Percentiles rank a stretch among this genome's conserved stretches.
Conservation (phyloP, 2,113 vertebrate genomes). For the Naja naja region DNA sequence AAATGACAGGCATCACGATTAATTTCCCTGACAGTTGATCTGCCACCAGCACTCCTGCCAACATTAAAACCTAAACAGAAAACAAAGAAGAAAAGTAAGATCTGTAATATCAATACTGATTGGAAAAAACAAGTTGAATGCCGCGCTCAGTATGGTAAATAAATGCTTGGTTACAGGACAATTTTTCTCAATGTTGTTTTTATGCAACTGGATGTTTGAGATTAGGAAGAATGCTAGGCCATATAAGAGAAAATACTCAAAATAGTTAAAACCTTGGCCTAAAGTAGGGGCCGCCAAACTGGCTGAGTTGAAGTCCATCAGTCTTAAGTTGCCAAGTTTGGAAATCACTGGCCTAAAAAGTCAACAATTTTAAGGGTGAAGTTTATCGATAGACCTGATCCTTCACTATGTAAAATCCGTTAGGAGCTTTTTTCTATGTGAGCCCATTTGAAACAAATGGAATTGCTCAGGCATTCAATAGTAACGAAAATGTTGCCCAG, state of each 20-base stretch:
- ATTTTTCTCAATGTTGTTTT: neutral
- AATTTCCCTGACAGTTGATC: slow-evolving; percentile 90
- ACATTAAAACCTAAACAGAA: slow-evolving; percentile 88
- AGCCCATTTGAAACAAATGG: neutral
- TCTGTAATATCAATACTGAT: neutral
- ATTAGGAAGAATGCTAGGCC: neutral
- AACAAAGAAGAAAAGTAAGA: neutral
- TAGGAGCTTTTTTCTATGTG: neutral
- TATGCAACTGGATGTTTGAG: neutral
- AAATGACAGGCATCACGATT: slow-evolving; percentile 97
- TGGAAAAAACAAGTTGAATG: neutral
- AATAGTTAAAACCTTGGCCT: neutral
- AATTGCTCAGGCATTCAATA: neutral
- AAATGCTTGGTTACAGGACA: neutral
- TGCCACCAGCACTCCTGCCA: slow-evolving; percentile 89
- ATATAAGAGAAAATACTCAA: neutral
- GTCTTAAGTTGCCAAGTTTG: neutral
- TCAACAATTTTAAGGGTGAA: neutral
- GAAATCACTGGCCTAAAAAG: neutral
- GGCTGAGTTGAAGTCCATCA: neutral
- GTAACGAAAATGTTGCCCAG: too few relatives aligned
- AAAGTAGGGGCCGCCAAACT: neutral
- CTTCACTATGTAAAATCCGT: neutral
- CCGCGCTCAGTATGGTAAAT: neutral
- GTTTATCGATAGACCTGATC: neutral